Conservation (phyloP, 2,113 vertebrate species). For the Centrocercus urophasianus region DNA sequence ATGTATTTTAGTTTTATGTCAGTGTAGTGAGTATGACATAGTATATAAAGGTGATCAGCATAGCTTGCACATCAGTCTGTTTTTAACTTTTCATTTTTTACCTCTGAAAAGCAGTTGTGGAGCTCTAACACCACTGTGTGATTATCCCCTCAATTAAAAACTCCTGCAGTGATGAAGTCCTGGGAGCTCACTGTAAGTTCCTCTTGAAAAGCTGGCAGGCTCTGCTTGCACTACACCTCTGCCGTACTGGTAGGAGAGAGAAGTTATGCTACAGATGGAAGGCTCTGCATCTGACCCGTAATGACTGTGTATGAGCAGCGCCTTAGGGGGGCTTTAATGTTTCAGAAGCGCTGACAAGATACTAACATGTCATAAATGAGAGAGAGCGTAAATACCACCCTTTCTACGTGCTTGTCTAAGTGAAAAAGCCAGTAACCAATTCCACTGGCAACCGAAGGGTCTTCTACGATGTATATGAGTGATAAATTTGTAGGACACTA, state of each 20-base stretch:
- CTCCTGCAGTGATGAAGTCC: not conserved
- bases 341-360: no score
- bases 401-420: accelerated
- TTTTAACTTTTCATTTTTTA: not conserved
- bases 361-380: accelerated
- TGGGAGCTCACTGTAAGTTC: not conserved
- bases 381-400: not conserved
- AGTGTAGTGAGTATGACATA: accelerated
- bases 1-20: accelerated
- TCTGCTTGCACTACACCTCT: not conserved
- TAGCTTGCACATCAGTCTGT: not conserved
- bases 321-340: accelerated
- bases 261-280: no score
- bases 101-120: not conserved
- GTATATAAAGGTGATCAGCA: not conserved
- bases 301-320: not conserved
- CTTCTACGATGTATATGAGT: accelerated
- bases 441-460: no score
- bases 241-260: no score
- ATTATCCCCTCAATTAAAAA: not conserved
- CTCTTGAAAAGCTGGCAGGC: not conserved
- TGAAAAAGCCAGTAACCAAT: not conserved
- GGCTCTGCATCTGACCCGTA: accelerated
- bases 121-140: not conserved
- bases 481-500: no score